These are phyloP conservation scores for Drosophila colorata DNA, from an alignment of 2,888 invertebrate genomes.

Conservation along the genomic window DNA sequence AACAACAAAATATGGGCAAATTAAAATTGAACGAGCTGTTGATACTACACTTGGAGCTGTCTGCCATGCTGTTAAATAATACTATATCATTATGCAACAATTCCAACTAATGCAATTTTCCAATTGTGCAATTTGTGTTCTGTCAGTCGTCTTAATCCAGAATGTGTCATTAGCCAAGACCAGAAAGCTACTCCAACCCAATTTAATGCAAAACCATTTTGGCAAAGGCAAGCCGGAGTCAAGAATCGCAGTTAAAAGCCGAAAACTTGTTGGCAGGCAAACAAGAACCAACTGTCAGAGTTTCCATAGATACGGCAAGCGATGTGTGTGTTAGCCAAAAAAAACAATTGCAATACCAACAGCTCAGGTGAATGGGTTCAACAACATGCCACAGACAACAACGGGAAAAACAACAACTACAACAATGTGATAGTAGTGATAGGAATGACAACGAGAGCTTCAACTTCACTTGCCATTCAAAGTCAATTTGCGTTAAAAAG, in stretches of 20 bases:
- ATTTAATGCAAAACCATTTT: neutral
- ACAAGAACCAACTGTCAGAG: constrained; percentile 29
- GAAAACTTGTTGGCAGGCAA: constrained; percentile 37
- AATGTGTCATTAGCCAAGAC: neutral
- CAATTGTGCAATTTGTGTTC: too few species aligned
- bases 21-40: neutral
- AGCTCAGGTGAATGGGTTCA: constrained; percentile 37
- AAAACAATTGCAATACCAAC: constrained; percentile 31
- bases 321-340: constrained; percentile 26
- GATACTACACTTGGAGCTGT: neutral
- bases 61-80: neutral
- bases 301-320: constrained; percentile 46
- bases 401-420: neutral
- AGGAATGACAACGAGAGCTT: constrained; percentile 12
- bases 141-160: neutral
- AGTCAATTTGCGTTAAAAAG: constrained; percentile 43
- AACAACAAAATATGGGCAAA: neutral
- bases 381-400: constrained; percentile 40
- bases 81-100: neutral
- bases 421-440: neutral
- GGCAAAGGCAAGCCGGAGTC: neutral
- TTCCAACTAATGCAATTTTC: too few species aligned
- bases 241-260: constrained; percentile 4
- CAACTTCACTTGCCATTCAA: constrained; percentile 47
- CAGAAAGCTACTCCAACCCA: neutral